Evolutionary conservation across 2,113 vertebrate genomes (phyloP).

Genomic region (Anthoscopus minutus): DNA sequence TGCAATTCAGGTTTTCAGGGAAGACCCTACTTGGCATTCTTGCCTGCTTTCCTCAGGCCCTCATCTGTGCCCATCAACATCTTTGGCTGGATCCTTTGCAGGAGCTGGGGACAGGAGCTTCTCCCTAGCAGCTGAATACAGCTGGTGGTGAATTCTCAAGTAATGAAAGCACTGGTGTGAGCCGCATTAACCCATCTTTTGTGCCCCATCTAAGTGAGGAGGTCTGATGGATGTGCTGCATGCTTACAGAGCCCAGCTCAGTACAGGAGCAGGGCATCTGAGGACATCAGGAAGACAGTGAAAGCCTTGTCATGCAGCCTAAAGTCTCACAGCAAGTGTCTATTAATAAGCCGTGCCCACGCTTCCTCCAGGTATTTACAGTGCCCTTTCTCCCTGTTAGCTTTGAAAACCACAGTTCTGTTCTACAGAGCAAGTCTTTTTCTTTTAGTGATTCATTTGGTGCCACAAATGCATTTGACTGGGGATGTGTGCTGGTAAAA

Average conservation of each 20-base stretch:
- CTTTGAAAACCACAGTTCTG: constrained; percentile 33
- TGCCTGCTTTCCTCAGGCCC: background rate
- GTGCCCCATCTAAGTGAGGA: background rate
- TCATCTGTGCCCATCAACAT: background rate
- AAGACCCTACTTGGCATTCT: background rate
- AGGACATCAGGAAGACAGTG: constrained; percentile 24
- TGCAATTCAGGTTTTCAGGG: background rate
- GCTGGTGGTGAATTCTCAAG: background rate
- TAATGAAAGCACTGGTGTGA: background rate
- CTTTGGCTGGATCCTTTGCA: background rate
- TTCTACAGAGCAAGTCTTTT: background rate
- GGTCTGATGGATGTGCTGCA: background rate
- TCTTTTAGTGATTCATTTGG: background rate
- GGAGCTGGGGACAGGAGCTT: background rate
- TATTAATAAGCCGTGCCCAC: constrained; percentile 27
- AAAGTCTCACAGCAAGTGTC: constrained; percentile 14
- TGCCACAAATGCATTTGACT: background rate
- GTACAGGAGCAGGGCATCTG: background rate
- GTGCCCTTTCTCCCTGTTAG: constrained; percentile 17
- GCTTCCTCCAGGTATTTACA: constrained; percentile 54
- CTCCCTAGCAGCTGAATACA: background rate
- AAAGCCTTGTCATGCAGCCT: constrained; percentile 12
- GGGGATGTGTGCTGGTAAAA: background rate
- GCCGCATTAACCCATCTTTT: background rate
- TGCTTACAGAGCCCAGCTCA: background rate